phyloP scores from a whole-genome alignment of 2,113 vertebrate species.

The Bolborhynchus lineola region DNA sequence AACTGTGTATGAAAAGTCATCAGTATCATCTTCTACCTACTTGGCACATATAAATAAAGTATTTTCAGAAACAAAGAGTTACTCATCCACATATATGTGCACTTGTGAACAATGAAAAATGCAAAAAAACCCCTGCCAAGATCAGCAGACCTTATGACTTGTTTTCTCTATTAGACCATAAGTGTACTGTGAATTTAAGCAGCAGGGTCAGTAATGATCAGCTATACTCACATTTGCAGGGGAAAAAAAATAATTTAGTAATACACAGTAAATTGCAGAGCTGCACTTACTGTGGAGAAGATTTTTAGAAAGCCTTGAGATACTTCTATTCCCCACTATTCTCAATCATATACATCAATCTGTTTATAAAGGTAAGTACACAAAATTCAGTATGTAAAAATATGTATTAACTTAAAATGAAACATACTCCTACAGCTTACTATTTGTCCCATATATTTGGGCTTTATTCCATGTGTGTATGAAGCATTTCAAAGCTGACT shows the following conservation, averaged over 20 bases:
- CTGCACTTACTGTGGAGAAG: neutral
- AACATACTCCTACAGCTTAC: neutral
- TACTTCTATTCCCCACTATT: neutral
- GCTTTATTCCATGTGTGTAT: neutral
- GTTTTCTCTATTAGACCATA: neutral
- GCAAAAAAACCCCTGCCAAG: neutral
- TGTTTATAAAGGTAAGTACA: neutral
- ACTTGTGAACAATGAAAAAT: neutral
- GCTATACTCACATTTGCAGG: neutral
- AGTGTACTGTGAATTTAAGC: neutral
- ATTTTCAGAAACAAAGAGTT: neutral
- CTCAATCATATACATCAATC: neutral
- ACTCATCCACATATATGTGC: neutral
- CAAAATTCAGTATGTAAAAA: neutral
- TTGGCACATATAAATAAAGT: neutral
- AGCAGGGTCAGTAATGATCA: neutral
- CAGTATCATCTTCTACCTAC: neutral
- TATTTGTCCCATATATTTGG: neutral
- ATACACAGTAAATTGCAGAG: neutral
- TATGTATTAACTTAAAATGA: neutral
- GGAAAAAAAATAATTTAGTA: neutral
- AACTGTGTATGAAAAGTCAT: neutral
- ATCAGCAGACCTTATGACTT: neutral
- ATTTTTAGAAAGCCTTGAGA: neutral
- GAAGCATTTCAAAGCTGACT: neutral